These are phyloP conservation scores for Liopterus haemorrhoidalis DNA, from an alignment of 2,888 invertebrate genomes.

Conservation along the genomic window DNA sequence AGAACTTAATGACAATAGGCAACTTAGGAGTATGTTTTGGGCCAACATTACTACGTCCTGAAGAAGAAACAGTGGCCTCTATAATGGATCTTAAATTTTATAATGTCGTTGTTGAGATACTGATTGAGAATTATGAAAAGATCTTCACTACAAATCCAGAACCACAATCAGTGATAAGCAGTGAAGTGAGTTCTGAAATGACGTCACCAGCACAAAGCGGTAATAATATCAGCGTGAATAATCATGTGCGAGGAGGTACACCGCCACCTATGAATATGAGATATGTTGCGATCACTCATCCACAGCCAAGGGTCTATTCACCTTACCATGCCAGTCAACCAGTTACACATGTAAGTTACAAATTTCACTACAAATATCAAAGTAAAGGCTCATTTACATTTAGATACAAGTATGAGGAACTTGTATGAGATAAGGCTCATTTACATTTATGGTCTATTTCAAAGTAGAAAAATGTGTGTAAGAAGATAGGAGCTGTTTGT, in stretches of 20 bases:
- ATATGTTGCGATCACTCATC: conserved; percentile 11
- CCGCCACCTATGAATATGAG: conserved; percentile 13
- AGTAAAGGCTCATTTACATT: no score
- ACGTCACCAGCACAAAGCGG: conserved; percentile 28
- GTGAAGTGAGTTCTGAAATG: no score
- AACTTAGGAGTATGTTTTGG: conserved; percentile 98
- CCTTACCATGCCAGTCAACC: conserved; percentile 16
- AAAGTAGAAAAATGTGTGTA: no score
- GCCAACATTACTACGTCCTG: conserved; percentile 88
- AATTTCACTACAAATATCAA: no score
- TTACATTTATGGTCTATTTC: no score
- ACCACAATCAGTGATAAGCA: no score
- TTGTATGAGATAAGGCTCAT: no score
- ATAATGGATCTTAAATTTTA: conserved; percentile 99
- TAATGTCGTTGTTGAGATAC: conserved; percentile 95
- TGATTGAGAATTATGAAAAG: conserved; percentile 81
- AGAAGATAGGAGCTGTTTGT: no score
- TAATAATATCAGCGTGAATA: conserved; percentile 15
- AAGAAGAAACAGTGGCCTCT: conserved; percentile 95
- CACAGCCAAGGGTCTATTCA: conserved; percentile 13
- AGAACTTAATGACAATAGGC: conserved; percentile 94
- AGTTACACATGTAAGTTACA: conserved; percentile 18
- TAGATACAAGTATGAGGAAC: no score
- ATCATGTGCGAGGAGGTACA: conserved; percentile 20
- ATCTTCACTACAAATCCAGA: conserved; percentile 54